Base-by-base conservation (phyloP, 2,888 invertebrate species). In the Thereva nobilitata region DNA sequence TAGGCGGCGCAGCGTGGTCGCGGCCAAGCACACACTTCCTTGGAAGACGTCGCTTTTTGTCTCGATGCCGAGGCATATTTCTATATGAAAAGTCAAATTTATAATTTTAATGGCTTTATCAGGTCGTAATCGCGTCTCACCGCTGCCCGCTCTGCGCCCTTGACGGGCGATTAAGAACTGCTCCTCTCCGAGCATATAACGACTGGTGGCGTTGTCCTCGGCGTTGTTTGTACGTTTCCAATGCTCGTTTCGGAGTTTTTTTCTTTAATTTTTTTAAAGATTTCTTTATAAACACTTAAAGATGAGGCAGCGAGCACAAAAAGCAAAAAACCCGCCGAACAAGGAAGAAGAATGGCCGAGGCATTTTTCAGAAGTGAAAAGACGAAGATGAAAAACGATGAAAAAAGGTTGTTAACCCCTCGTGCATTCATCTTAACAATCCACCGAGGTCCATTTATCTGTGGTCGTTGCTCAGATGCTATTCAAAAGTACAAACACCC, bases 31-130 rank as follows among this genome's bases (percentile, higher is more conserved):
- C 23, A n/a, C 23, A 2, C 23, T 23, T 1, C 23, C 23, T 23
- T 1, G 1, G 23, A 23, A 23, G 23, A 23, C 23, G 23, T 23
- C 23, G 23, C 23, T 23, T 23, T 23, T 23, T 23, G 23, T 23
- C 23, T n/a, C 23, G 23, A 2, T 1, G 23, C 23, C 23, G 23
- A 23, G 10, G 52, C 12, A 23, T 47, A 56, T 53, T 49, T 66
- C 66, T 50, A 10, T 56, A 56, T 54, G 61, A 59, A 63, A 67
- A 45, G 49, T 55, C 52, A 64, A 67, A 64, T 67, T 67, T 67
- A 61, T 65, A 55, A 68, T 68, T 68, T 65, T 68, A 65, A 68
- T 68, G 65, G 65, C 68, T 68, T 68, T 65, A 65, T 68, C 66
- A 59, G 55, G 44, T 42, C 61, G 47, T 59, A 68, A 68, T 59